Evolutionary conservation across 2,888 invertebrate species (phyloP).

Genomic region (Margaritifera margaritifera): DNA sequence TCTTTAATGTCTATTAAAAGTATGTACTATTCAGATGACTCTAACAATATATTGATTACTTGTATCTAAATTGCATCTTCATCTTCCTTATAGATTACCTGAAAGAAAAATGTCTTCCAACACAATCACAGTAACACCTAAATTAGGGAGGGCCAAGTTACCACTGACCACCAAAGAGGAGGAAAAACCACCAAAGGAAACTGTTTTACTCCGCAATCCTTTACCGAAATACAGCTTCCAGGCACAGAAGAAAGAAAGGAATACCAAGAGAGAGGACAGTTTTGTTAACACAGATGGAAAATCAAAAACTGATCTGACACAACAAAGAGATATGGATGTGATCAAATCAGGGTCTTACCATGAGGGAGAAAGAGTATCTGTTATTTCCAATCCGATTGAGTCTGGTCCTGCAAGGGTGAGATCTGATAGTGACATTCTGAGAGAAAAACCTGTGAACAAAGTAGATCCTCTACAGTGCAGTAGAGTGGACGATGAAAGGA

Average conservation of each 20-base stretch:
- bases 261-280: background rate
- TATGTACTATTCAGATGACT: no score
- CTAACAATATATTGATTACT: no score
- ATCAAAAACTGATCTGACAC: background rate
- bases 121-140: conserved; percentile 26
- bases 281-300: background rate
- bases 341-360: no score
- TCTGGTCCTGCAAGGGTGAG: no score
- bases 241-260: background rate
- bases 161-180: conserved; percentile 9
- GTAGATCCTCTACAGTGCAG: conserved; percentile 28
- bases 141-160: conserved; percentile 12
- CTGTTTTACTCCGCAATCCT: conserved; percentile 55
- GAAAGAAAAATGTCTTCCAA: conserved; percentile 25
- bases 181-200: conserved; percentile 27
- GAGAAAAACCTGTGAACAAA: conserved; percentile 41
- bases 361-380: no score
- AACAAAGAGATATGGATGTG: background rate
- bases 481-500: background rate
- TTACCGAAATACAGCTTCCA: conserved; percentile 59
- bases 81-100: no score
- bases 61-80: no score
- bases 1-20: no score
- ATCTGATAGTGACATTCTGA: background rate
- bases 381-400: no score